Evolutionary conservation across 1,140 invertebrate species (phyloP).

Genomic region (Panagrolaimus sp.): DNA sequence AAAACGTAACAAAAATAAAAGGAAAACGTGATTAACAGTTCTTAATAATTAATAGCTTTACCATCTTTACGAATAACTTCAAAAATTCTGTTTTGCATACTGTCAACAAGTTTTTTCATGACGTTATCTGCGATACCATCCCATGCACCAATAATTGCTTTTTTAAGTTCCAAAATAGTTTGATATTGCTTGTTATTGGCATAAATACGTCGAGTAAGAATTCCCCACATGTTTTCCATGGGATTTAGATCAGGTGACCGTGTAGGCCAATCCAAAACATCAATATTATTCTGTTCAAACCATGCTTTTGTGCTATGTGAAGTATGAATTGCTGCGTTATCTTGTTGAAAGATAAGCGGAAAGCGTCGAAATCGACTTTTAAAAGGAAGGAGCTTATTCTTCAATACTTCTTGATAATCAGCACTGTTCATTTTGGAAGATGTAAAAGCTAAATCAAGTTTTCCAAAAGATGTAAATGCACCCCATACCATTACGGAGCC

Average conservation of each 20-base stretch:
- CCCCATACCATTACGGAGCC: constrained; percentile 23
- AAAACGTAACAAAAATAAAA: too few relatives aligned
- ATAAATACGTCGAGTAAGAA: constrained; percentile 31
- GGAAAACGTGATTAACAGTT: too few relatives aligned
- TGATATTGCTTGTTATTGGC: constrained; percentile 26
- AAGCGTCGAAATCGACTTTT: background rate
- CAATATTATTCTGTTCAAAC: constrained; percentile 29
- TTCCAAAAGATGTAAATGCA: constrained; percentile 11
- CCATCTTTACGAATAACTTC: too few relatives aligned
- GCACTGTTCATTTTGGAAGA: too few relatives aligned
- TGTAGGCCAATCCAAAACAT: constrained; percentile 55
- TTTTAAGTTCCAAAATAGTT: too few relatives aligned
- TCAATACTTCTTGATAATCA: constrained; percentile 26
- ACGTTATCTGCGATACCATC: too few relatives aligned
- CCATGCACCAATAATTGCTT: too few relatives aligned
- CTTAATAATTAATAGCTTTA: too few relatives aligned
- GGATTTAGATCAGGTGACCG: constrained; percentile 60
- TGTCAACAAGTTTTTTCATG: too few relatives aligned
- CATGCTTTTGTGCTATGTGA: constrained; percentile 32
- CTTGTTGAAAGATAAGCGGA: constrained; percentile 52
- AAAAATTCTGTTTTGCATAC: too few relatives aligned
- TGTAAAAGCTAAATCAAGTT: constrained; percentile 19
- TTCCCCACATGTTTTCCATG: constrained; percentile 60
- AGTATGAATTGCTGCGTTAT: constrained; percentile 59
- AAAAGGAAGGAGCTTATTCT: constrained; percentile 23